Base-by-base conservation (phyloP, 2,797 vertebrate species). In the Gambelia wislizenii region DNA sequence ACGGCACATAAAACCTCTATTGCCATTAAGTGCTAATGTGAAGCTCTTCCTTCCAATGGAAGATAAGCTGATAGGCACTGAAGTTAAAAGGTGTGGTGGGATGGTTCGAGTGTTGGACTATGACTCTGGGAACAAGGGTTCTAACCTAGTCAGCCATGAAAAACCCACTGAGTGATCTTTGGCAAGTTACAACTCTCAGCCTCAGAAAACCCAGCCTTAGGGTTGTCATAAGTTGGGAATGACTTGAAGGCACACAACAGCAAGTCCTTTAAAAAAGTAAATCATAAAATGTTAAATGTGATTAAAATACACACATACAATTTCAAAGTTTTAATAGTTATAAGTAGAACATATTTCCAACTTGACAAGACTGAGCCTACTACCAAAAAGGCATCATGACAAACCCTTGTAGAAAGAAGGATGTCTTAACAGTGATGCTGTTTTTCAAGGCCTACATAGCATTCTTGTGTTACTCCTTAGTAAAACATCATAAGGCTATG, bases 311-410 rank as follows among this genome's bases (percentile, higher is more conserved):
- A n/a, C 18, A 78, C 67, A 18, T 86, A 89, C 83, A 86, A 86
- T 59, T 89, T 56, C 64, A 72, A 85, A 67, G n/a, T 39, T 88
- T 89, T 76, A 89, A 86, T 83, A 61, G 54, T 78, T 86, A 82
- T 27, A 64, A 47, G 20, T 64, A 47, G 42, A 76, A 76, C 72
- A 75, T 44, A 47, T 80, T 72, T 13, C 69, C 74, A 81, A 67
- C 20, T 44, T 13, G 76, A 86, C 69, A 80, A 52, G 69, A 22
- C 74, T 20, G 1, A 74, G 42, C 84, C 78, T 76, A 89, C 30
- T 2, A 36, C 64, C 33, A 76, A 20, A 67, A 82, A 85, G 69
- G 67, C 54, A 25, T 83, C 81, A 75, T 59, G 10, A 36, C 39
- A 54, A 83, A 69, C 59, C 47, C 59, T 88, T 54, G n/a, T 44